Evolutionary conservation across 2,888 invertebrate genomes (phyloP), one percentile per base, ranked within the genome.

Genomic region (Leucophenga maculata): DNA sequence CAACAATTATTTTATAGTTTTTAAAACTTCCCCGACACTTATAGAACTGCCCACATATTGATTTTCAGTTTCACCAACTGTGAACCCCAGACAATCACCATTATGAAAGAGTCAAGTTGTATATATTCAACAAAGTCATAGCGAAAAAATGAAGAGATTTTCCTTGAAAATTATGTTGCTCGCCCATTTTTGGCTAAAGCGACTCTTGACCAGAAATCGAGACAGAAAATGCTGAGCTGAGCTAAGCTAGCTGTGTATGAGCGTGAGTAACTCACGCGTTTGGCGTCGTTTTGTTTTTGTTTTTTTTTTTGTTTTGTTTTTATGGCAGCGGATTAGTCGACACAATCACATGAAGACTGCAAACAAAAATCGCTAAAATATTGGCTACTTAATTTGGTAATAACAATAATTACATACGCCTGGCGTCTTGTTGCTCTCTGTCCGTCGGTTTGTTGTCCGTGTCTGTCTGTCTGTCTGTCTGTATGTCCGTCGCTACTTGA

Each of bases 301-400:
- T 50, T 50, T 48, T 48, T 48, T 32, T 48, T 13, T 8, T 48
- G 6, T 48, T 48, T 48, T 48, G 48, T 48, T 13, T 48, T 48
- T 48, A n/a, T n/a, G n/a, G 50, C 26, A 75, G 76, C 80, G 84
- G 80, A 80, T 83, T 83, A 80, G 59, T 65, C 54, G 55, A 67
- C 52, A 67, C 52, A 65, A 54, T 22, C 70, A 67, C 52, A 64
- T 20, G 39, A 39, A 16, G 54, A 66, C 54, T 39, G 22, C 55
- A 69, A 74, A 48, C 80, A 80, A 78, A 73, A 76, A 74, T 69
- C 74, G 69, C 69, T 48, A 79, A 83, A 80, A 83, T 77, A 80
- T 80, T 82, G 84, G 80, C 80, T 80, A 78, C 80, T 80, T 80
- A 84, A 80, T 80, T 80, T 80, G 80, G 80, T 84, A 80, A 80